Evolutionary conservation across 1,140 invertebrate genomes (phyloP).

Genomic region (Calliphora vicina): DNA sequence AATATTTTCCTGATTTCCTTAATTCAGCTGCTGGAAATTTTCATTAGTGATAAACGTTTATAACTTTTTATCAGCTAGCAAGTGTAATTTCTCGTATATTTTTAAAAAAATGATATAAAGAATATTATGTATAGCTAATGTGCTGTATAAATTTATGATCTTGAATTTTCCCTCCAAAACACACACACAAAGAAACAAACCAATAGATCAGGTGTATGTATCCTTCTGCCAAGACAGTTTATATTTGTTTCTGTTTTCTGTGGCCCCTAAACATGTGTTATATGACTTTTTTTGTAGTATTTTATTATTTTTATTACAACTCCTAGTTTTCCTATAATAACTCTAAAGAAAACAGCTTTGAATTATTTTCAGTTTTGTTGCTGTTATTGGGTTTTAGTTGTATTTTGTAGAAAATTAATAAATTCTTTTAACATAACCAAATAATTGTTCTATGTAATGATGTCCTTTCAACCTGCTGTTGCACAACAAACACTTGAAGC

Average conservation of each 20-base stretch:
- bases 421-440: constrained; percentile 13
- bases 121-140: too few species aligned
- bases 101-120: too few species aligned
- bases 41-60: too few species aligned
- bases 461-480: constrained; percentile 34
- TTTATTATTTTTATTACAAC: not conserved
- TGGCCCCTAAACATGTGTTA: not conserved
- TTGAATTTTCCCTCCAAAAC: constrained; percentile 26
- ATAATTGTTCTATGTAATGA: constrained; percentile 28
- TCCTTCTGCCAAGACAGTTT: not conserved
- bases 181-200: not conserved
- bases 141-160: not conserved
- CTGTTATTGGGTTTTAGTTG: not conserved
- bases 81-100: too few species aligned
- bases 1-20: too few species aligned
- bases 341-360: not conserved
- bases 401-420: not conserved
- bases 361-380: not conserved
- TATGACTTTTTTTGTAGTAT: constrained; percentile 5
- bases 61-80: too few species aligned
- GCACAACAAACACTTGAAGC: not conserved
- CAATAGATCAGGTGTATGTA: constrained; percentile 24
- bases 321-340: not conserved
- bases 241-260: not conserved
- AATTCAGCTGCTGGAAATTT: too few species aligned